These are phyloP conservation scores for Plemyria rubiginata DNA, from an alignment of 2,888 invertebrate genomes.

Conservation along the genomic window DNA sequence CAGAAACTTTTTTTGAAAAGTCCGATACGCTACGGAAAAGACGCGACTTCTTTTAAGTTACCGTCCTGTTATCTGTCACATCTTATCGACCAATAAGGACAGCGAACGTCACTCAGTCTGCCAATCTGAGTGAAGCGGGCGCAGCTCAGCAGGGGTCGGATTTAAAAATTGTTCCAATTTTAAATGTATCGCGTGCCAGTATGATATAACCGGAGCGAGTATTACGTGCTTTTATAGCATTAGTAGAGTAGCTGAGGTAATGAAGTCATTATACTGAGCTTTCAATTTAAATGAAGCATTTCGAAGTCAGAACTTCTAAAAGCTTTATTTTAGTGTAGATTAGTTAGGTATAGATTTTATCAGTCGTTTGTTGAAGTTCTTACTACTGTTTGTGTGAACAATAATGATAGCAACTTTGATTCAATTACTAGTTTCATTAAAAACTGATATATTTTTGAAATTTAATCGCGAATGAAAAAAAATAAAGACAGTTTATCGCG, in stretches of 20 bases:
- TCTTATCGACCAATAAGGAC: slow-evolving; percentile 84
- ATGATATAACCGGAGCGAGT: slow-evolving; percentile 62
- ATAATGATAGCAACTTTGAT: too few species aligned
- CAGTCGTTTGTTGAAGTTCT: too few species aligned
- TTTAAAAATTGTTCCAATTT: slow-evolving; percentile 71
- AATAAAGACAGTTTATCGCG: too few species aligned
- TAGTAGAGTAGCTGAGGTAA: slow-evolving; percentile 30
- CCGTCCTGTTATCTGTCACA: slow-evolving; percentile 80
- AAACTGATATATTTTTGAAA: too few species aligned
- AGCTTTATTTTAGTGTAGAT: too few species aligned
- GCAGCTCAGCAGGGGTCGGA: slow-evolving; percentile 76
- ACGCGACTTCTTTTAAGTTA: slow-evolving; percentile 78
- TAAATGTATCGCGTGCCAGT: slow-evolving; percentile 73
- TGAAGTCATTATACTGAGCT: slow-evolving; percentile 31
- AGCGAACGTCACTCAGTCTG: slow-evolving; percentile 82
- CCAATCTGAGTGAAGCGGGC: slow-evolving; percentile 75
- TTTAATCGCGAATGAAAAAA: too few species aligned
- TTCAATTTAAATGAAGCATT: slow-evolving; percentile 5
- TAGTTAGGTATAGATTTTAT: too few species aligned
- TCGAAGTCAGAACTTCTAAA: background rate
- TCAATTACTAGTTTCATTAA: too few species aligned
- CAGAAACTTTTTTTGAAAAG: slow-evolving; percentile 68
- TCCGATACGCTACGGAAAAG: slow-evolving; percentile 69
- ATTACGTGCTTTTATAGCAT: slow-evolving; percentile 33
- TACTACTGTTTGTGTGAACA: too few species aligned